Evolutionary conservation across 2,888 invertebrate genomes (phyloP), one percentile per base, ranked within the genome.

Genomic region (Druceiella hillmani): DNA sequence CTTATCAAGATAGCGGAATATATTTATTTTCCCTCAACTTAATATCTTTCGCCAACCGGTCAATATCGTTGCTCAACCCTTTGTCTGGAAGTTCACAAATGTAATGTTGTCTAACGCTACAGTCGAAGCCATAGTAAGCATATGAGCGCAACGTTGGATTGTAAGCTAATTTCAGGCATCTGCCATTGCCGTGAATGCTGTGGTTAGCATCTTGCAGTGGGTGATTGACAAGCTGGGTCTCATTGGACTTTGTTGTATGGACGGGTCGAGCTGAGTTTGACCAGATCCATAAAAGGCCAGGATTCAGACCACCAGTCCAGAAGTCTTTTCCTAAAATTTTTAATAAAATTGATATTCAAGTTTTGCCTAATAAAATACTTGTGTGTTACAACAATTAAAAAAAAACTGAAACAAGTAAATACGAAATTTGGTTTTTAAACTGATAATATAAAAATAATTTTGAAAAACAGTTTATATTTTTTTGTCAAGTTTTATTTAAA

Each of bases 231-330:
- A n/a, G 3, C 53, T 58, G 36, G 48, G 49, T 22, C 22, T 36
- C 36, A 33, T 30, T 33, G 2, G 53, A 58, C 45, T 59, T 54
- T 56, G 69, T 71, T 48, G 64, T 59, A 3, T 70, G 64, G 20
- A 89, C 81, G 0, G 88, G 86, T 40, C 81, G 76, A 1, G 85
- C 89, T 17, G 84, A 86, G 56, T 83, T 83, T 9, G 87, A 79
- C 89, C 89, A 89, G 56, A 89, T 88, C 89, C 89, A 89, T 33
- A 89, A 66, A 9, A 89, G 67, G 2, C 89, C 89, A 0, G 89
- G 89, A 66, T 89, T 89, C 39, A 89, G 66, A 0, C 87, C 89
- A 17, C 87, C 88, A 9, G 87, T 81, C 89, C 89, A 89, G 60
- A 79, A 87, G 53, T 84, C 84, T 46, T 75, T 75, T 4, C 81